Base-by-base conservation (phyloP, 2,113 vertebrate species). In the Pholis gunnellus region DNA sequence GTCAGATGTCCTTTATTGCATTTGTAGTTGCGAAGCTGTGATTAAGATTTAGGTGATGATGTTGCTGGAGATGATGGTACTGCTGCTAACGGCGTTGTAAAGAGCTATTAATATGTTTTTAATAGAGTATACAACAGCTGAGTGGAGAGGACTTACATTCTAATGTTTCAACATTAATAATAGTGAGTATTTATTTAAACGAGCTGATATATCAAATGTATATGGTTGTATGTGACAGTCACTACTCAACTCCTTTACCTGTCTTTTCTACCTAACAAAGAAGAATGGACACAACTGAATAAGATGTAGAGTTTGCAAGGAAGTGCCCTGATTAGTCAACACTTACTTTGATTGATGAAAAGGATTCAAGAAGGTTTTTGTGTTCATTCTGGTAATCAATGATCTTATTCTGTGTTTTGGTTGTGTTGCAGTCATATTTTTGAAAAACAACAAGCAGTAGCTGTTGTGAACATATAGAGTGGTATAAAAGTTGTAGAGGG, bases 211-310 rank as follows among this genome's bases (percentile, higher is more conserved):
- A 61, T 44, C 14, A 69, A 34, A 11, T 57, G 10, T 48, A 40
- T 59, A 40, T 82, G 64, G 64, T 63, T 22, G 13, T 69, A 59
- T 79, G 56, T 57, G 57, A 75, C 46, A 54, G 11, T 50, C 52
- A 36, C 54, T 46, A 25, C n/a, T 59, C 13, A 31, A 6, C 14
- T 38, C 11, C 20, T 63, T 56, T 18, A 75, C 3, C 25, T 34
- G 40, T 66, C 5, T 44, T 71, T 31, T 42, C 27, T 48, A 27
- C 13, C 31, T n/a, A 59, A 50, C 63, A 48, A 4, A 22, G 20
- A 46, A 52, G 31, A 60, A 34, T 27, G 22, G 70, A 57, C 69
- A 31, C 14, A 18, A 4, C 20, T 15, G 6, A 59, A 46, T 36
- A 18, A 13, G 13, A 77, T 59, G 18, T 31, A 31, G n/a, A 66